phyloP scores from a whole-genome alignment of 2,113 vertebrate species.

The Phoenicopterus ruber region DNA sequence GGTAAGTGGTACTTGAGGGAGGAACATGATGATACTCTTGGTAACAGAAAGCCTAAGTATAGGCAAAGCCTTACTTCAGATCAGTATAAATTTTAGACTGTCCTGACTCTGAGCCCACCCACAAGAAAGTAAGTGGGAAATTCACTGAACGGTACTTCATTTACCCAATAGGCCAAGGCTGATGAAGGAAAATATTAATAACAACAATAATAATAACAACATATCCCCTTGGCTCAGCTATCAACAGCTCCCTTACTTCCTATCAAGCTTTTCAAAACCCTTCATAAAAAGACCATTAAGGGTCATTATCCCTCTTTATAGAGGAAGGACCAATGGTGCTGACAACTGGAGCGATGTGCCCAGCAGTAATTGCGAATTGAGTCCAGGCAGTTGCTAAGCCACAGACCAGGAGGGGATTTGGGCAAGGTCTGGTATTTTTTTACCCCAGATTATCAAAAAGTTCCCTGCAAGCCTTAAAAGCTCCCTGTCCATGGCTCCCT shows the following conservation, averaged over 20 bases:
- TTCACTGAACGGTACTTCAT: neutral
- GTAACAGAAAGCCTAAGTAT: neutral
- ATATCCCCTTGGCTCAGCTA: neutral
- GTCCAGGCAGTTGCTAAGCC: slow-evolving; percentile 5
- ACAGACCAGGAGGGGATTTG: neutral
- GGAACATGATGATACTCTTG: neutral
- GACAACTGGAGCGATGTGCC: neutral
- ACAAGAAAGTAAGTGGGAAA: neutral
- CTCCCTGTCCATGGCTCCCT: accelerated
- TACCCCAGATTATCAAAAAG: neutral
- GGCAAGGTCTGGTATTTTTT: neutral
- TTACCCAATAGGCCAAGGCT: neutral
- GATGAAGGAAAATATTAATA: neutral
- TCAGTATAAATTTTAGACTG: neutral
- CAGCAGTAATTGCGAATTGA: neutral
- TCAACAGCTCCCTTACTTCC: neutral
- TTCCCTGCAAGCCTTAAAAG: neutral
- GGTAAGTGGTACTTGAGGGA: no score
- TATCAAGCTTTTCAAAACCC: neutral
- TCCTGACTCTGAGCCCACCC: neutral
- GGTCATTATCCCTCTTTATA: neutral
- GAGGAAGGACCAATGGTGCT: neutral
- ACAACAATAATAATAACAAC: neutral
- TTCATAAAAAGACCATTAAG: neutral
- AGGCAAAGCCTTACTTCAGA: neutral